Conservation (phyloP, 2,888 invertebrate genomes). For the Mystacides longicornis region DNA sequence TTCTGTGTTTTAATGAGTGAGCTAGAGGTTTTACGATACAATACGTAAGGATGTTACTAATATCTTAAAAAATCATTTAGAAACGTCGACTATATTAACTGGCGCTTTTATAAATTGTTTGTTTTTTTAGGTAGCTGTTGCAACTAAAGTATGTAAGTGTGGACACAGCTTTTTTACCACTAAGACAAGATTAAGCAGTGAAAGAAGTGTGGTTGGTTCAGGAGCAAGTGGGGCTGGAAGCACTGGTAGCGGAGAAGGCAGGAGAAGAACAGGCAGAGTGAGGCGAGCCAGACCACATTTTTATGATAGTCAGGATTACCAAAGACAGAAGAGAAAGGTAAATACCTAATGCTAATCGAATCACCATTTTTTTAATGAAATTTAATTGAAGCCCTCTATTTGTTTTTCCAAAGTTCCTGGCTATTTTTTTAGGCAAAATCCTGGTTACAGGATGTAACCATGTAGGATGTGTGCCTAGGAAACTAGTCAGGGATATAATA, state of each 20-base stretch:
- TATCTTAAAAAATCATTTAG: too few relatives aligned
- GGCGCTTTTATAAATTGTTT: conserved; percentile 9
- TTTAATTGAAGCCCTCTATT: too few relatives aligned
- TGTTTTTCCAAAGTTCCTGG: too few relatives aligned
- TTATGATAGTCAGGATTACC: conserved; percentile 74
- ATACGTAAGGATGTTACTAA: too few relatives aligned
- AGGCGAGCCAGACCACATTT: conserved; percentile 73
- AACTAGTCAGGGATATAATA: too few relatives aligned
- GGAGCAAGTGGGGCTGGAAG: conserved; percentile 30
- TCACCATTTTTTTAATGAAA: too few relatives aligned
- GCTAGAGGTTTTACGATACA: too few relatives aligned
- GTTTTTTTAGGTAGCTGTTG: conserved; percentile 64
- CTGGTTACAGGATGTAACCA: too few relatives aligned
- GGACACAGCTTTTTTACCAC: conserved; percentile 68
- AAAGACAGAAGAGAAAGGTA: conserved; percentile 66
- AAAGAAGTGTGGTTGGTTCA: conserved; percentile 5
- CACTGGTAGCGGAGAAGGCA: conserved; percentile 54
- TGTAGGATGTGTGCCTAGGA: too few relatives aligned
- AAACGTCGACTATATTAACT: too few relatives aligned
- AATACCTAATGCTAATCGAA: not conserved
- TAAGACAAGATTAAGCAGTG: conserved; percentile 31
- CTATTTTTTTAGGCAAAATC: too few relatives aligned
- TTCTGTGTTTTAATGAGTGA: too few relatives aligned
- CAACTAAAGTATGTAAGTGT: conserved; percentile 77
- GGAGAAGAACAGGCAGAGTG: conserved; percentile 64